phyloP scores from a whole-genome alignment of 2,797 vertebrate genomes.

The Periophthalmus magnuspinnatus region DNA sequence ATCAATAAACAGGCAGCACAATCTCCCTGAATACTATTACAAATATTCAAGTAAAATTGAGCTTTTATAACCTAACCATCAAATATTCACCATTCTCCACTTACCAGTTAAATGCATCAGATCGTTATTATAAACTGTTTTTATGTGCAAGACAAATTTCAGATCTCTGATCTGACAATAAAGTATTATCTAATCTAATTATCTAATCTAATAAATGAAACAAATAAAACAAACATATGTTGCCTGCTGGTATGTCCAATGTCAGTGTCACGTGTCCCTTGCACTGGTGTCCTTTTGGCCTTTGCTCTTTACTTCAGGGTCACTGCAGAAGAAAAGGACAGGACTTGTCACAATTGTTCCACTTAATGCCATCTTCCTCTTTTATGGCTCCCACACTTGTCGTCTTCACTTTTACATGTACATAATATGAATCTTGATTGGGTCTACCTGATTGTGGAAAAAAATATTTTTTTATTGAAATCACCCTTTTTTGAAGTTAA shows the following conservation, averaged over 20 bases:
- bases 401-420: not conserved
- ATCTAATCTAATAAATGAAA: not conserved
- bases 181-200: no score
- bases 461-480: not conserved
- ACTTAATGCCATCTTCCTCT: not conserved
- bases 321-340: conserved; percentile 48
- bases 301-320: conserved; percentile 44
- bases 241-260: not conserved
- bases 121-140: not conserved
- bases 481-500: no score
- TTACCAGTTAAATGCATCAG: not conserved
- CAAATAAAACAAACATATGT: not conserved
- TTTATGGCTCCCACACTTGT: conserved; percentile 1
- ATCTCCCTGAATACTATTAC: not conserved
- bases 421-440: not conserved
- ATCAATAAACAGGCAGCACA: not conserved
- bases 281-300: conserved; percentile 32
- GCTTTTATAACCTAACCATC: not conserved
- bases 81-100: no score
- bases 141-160: no score
- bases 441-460: not conserved
- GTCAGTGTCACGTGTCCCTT: conserved; percentile 28
- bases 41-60: not conserved
- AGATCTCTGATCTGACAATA: no score
- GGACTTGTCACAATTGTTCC: conserved; percentile 21